A percentile compares a stretch with the other conserved stretches of the same genome.
These are phyloP conservation scores for Drosophila mojavensis DNA, from an alignment of 1,140 invertebrate genomes.

Conservation along the genomic window DNA sequence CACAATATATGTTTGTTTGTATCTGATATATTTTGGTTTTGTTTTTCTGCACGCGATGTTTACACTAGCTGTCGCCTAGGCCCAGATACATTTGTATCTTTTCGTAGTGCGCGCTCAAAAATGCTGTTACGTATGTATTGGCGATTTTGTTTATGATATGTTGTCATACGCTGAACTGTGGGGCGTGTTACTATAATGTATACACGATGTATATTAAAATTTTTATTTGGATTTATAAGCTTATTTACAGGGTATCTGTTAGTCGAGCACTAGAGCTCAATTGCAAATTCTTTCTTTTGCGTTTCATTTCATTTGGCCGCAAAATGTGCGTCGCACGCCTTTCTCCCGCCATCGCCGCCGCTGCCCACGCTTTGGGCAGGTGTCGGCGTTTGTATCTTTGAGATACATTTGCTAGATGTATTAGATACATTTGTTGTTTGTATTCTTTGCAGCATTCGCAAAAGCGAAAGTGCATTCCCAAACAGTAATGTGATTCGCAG, in stretches of 20 bases:
- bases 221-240: no score
- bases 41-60: constrained; percentile 50
- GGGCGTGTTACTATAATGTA: no score
- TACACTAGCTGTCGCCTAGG: constrained; percentile 52
- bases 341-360: neutral
- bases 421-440: neutral
- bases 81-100: constrained; percentile 47
- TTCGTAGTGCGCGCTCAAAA: constrained; percentile 2
- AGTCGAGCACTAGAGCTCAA: constrained; percentile 14
- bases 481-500: neutral
- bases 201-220: no score
- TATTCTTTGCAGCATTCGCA: constrained; percentile 1
- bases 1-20: constrained; percentile 4
- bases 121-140: constrained; percentile 1
- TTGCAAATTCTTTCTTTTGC: constrained; percentile 63
- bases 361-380: constrained; percentile 15
- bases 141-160: constrained; percentile 3
- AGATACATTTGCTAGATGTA: constrained; percentile 4
- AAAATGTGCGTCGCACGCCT: constrained; percentile 48
- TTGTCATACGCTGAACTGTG: constrained; percentile 1
- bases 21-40: constrained; percentile 26
- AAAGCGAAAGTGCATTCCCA: constrained; percentile 70
- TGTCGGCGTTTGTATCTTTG: constrained; percentile 13
- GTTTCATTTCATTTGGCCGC: constrained; percentile 67
- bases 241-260: constrained; percentile 29